These are phyloP conservation scores for Lepus townsendii DNA, from an alignment of 2,797 vertebrate genomes.

Conservation along the genomic window DNA sequence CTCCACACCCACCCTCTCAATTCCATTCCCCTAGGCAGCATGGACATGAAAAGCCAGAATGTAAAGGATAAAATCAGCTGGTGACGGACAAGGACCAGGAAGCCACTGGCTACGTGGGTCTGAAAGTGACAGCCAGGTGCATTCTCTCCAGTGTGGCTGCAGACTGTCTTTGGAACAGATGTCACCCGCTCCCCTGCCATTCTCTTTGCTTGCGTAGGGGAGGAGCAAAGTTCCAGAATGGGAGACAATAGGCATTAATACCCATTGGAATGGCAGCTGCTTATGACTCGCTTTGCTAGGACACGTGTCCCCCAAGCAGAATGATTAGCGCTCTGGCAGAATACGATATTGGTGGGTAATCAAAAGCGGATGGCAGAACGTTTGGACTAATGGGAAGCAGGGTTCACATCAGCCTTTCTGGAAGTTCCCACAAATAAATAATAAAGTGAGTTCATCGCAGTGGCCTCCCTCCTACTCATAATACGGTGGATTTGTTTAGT, in stretches of 20 bases:
- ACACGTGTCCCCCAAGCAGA: constrained; percentile 87
- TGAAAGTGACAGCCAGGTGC: constrained; percentile 86
- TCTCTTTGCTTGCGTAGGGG: constrained; percentile 83
- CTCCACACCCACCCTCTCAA: constrained; percentile 21
- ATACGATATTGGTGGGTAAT: constrained; percentile 87
- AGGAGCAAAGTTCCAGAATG: constrained; percentile 78
- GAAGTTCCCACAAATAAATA: constrained; percentile 76
- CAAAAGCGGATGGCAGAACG: constrained; percentile 84
- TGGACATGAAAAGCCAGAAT: constrained; percentile 67
- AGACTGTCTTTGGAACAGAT: constrained; percentile 88
- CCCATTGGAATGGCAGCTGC: constrained; percentile 91
- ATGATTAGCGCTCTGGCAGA: constrained; percentile 85
- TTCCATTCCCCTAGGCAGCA: constrained; percentile 71
- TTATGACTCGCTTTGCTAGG: constrained; percentile 87
- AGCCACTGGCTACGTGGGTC: constrained; percentile 82
- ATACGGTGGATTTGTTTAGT: constrained; percentile 76
- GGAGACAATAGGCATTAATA: constrained; percentile 91
- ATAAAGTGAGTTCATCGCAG: constrained; percentile 59
- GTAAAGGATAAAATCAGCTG: constrained; percentile 70
- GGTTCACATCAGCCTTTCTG: constrained; percentile 76
- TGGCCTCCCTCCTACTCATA: constrained; percentile 53
- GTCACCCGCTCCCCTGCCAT: constrained; percentile 82
- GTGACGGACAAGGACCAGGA: constrained; percentile 80
- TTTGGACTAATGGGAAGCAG: constrained; percentile 79
- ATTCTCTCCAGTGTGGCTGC: constrained; percentile 77